These are phyloP conservation scores for Latheticus oryzae DNA, from an alignment of 2,888 invertebrate species.

Conservation along the genomic window DNA sequence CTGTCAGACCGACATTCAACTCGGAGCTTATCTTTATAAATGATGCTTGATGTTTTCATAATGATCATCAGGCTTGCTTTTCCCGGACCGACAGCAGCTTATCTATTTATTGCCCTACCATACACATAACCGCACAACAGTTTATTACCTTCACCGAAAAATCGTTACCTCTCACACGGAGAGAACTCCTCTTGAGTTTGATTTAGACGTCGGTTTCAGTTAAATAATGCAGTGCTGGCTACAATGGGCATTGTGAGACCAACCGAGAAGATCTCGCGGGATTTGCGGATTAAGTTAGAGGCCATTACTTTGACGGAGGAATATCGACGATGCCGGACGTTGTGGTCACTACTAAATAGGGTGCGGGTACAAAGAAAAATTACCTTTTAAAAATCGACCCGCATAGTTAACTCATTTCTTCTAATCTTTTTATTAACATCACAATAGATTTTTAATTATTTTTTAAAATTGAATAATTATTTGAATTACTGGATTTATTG, in stretches of 20 bases:
- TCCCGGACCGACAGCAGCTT: slow-evolving; percentile 33
- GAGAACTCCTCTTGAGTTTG: slow-evolving; percentile 45
- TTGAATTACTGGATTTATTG: no score
- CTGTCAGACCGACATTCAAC: slow-evolving; percentile 61
- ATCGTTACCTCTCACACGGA: slow-evolving; percentile 25
- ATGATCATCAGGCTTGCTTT: slow-evolving; percentile 53
- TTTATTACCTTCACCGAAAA: slow-evolving; percentile 40
- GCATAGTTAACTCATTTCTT: no score
- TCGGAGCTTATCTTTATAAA: slow-evolving; percentile 66
- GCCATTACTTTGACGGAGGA: slow-evolving; percentile 62
- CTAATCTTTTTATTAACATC: no score
- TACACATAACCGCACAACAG: no score
- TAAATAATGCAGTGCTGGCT: slow-evolving; percentile 65
- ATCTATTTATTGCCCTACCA: slow-evolving; percentile 44
- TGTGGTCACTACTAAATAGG: slow-evolving; percentile 41
- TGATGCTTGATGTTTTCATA: slow-evolving; percentile 65
- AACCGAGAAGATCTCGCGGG: slow-evolving; percentile 60
- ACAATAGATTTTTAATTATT: no score
- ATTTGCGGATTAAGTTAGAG: slow-evolving; percentile 64
- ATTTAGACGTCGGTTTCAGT: slow-evolving; percentile 65
- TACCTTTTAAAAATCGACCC: slow-evolving; percentile 52
- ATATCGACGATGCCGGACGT: slow-evolving; percentile 59
- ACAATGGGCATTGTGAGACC: slow-evolving; percentile 60
- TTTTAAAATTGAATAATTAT: no score
- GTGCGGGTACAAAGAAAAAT: slow-evolving; percentile 53